Evolutionary conservation across 2,888 invertebrate species (phyloP), one percentile per base, ranked within the genome.

Genomic region (Axea sp.): DNA sequence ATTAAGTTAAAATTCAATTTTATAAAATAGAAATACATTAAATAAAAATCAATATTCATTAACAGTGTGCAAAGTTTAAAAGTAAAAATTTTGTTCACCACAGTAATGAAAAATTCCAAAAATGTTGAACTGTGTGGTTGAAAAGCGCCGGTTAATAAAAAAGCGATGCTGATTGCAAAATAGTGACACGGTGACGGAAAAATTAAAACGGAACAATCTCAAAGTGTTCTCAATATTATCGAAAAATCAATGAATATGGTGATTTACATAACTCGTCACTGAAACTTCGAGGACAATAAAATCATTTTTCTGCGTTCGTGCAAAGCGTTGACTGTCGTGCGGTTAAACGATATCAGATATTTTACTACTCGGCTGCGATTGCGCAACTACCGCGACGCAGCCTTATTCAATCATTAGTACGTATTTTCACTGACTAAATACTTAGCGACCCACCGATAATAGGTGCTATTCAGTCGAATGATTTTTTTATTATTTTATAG

Each of bases 361-460:
- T 71, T 64, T 49, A 53, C 35, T 47, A 35, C 39, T 49, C 37
- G 8, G 19, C 17, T 8, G 0, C 72, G 19, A 72, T 72, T 72
- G 72, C 64, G 72, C 57, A 72, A 64, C 49, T 15, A 41, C 11
- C 17, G 17, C 60, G 35, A 43, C 72, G 51, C 55, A 47, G 57
- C 62, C 62, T 72, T 64, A 57, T 47, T 55, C 49, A 64, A 72
- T 64, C 51, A 64, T 72, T 72, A 72, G 64, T 49, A 57, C 43
- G 12, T 49, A 64, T 64, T 72, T 72, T 57, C 72, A 49, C 57
- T 35, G 57, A 64, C 72, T 39, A 72, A 72, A 72, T 72, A 55
- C 64, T 64, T 64, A 64, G 62, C 64, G 28, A 12, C 11, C n/a
- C 9, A 2, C 22, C 8, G 49, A 17, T 71, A 62, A 64, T 71